Conservation (phyloP, 2,797 vertebrate genomes). For the Erpetoichthys calabaricus region DNA sequence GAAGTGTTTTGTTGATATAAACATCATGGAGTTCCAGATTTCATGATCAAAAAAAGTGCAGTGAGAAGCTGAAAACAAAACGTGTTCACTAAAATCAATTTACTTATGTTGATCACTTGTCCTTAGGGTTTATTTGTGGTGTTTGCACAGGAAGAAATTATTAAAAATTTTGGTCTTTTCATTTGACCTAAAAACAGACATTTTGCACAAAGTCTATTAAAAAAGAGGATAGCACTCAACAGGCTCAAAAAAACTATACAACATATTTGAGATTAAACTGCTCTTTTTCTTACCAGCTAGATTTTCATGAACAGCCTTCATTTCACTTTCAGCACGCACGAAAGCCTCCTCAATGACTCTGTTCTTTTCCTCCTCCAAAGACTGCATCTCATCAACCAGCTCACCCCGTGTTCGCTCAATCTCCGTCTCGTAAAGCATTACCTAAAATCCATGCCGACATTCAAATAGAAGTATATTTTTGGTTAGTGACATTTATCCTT, state of each 20-base stretch:
- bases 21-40: no score
- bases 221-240: neutral
- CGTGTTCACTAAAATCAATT: no score
- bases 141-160: no score
- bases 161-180: no score
- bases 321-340: slow-evolving; percentile 76
- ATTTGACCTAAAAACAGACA: neutral
- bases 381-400: slow-evolving; percentile 82
- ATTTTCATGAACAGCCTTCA: slow-evolving; percentile 90
- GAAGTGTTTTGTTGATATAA: no score
- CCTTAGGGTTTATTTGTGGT: no score
- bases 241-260: neutral
- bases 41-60: no score
- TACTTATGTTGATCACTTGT: no score
- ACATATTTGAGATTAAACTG: neutral
- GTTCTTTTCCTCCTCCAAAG: slow-evolving; percentile 88
- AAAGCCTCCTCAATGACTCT: slow-evolving; percentile 79
- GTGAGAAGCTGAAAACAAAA: no score
- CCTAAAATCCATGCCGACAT: slow-evolving; percentile 35
- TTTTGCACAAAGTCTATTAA: neutral
- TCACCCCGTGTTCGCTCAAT: slow-evolving; percentile 71
- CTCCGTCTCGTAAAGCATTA: slow-evolving; percentile 72
- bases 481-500: no score
- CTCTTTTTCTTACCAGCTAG: slow-evolving; percentile 61
- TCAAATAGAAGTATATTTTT: no score